These are phyloP conservation scores for Hydrotaea diabolus DNA, from an alignment of 2,888 invertebrate genomes.

Conservation along the genomic window DNA sequence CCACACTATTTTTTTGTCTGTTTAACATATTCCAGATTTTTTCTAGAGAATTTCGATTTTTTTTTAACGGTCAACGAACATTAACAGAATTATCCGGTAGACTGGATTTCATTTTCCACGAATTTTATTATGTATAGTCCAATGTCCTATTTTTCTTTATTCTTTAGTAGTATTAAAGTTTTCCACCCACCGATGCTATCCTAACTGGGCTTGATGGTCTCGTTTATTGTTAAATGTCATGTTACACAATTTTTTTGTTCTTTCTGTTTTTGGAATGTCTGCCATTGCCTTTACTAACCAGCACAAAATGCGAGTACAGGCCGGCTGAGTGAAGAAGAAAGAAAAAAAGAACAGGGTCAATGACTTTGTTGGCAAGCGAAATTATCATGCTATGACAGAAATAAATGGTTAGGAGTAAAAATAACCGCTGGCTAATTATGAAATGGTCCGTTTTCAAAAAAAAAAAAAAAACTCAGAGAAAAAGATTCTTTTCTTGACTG, in stretches of 20 bases:
- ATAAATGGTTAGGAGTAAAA: constrained; percentile 2
- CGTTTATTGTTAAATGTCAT: constrained; percentile 39
- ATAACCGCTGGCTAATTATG: constrained; percentile 15
- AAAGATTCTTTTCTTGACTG: background rate
- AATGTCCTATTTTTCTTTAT: too few relatives aligned
- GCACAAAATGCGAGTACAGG: background rate
- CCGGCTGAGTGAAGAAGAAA: background rate
- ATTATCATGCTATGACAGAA: constrained; percentile 21
- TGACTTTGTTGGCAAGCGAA: constrained; percentile 34
- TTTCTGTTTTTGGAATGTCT: background rate
- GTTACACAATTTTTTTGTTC: background rate
- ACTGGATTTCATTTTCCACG: too few relatives aligned
- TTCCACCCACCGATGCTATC: background rate
- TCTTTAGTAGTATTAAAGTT: too few relatives aligned
- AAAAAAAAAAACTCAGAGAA: too few relatives aligned
- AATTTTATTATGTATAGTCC: too few relatives aligned
- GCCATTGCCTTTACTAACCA: background rate
- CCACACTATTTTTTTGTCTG: too few relatives aligned
- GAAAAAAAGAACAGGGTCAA: constrained; percentile 21
- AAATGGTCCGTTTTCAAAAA: constrained; percentile 10
- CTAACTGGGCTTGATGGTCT: background rate
- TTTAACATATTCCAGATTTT: too few relatives aligned
- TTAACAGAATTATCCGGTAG: too few relatives aligned
- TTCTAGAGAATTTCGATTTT: too few relatives aligned
- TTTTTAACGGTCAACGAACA: too few relatives aligned